These are phyloP conservation scores for Zaprionus gabonicus DNA, from an alignment of 1,140 invertebrate genomes.

Conservation along the genomic window DNA sequence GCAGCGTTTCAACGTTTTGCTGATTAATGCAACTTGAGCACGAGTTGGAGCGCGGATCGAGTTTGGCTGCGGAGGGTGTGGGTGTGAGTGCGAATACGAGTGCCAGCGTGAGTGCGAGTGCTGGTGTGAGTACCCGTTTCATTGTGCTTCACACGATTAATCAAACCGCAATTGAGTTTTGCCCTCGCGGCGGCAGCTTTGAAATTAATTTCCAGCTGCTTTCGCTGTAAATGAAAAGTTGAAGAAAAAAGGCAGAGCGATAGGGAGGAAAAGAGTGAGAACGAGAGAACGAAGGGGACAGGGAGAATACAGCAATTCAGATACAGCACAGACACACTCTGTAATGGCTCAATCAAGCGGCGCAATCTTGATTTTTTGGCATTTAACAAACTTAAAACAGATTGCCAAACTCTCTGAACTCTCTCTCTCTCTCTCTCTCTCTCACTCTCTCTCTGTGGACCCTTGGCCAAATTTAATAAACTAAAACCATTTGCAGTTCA, in stretches of 20 bases:
- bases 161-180: conserved; percentile 72
- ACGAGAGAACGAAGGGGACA: too few relatives aligned
- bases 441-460: not conserved
- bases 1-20: conserved; percentile 66
- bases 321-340: conserved; percentile 1
- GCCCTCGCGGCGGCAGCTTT: conserved; percentile 27
- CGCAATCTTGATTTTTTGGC: conserved; percentile 71
- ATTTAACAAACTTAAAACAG: conserved; percentile 77
- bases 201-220: conserved; percentile 73
- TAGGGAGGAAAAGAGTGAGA: not conserved
- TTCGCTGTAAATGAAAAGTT: conserved; percentile 67
- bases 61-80: not conserved
- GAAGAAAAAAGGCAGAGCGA: conserved; percentile 2
- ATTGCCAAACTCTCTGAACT: conserved; percentile 36
- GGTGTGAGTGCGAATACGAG: conserved; percentile 5
- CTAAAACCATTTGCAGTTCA: conserved; percentile 83
- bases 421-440: too few relatives aligned
- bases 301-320: not conserved
- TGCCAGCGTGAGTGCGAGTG: conserved; percentile 16
- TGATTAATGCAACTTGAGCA: conserved; percentile 76
- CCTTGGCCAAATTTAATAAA: conserved; percentile 77
- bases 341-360: conserved; percentile 8
- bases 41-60: conserved; percentile 15
- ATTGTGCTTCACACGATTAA: conserved; percentile 59
- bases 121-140: conserved; percentile 1